Base-by-base conservation (phyloP, 2,797 vertebrate genomes). In the Neomorphus geoffroyi region DNA sequence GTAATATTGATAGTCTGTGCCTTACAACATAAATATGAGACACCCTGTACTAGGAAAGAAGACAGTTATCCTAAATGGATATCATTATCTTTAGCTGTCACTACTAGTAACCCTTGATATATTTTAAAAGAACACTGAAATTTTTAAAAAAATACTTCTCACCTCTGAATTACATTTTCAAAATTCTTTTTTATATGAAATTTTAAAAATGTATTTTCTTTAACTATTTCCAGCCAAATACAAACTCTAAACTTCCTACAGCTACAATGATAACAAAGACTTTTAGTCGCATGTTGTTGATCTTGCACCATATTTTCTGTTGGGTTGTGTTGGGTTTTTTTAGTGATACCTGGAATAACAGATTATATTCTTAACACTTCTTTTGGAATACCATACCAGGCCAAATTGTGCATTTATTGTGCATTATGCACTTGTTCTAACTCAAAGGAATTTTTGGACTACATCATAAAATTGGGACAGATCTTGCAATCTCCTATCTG, bases 1-100 rank as follows among this genome's bases (percentile, higher is more conserved):
- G 78, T 74, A 74, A 85, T 89, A 83, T 58, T 46, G 87, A 86
- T 90, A 93, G 53, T 56, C 41, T 78, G 65, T 93, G 65, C 62
- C 70, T 62, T 75, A 62, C 28, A 75, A 84, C 46, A 61, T 21
- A 90, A 94, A 79, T 13, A 41, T 45, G 27, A 93, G 77, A 86
- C 50, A 77, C 8, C 33, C 37, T 64, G 67, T 71, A 67, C n/a
- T 60, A 67, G 51, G 46, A 82, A 65, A 82, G 71, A 77, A 58
- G 30, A 86, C 17, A 91, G 57, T 48, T 87, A 61, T 4, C 58
- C 50, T 58, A 90, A 90, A 70, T 71, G 54, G 57, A 17, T 86
- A 45, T 60, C 6, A 80, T 90, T 91, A 87, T 50, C 67, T 86
- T 86, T 67, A 83, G n/a, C 77, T 83, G 70, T 65, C 61, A 67